These are phyloP conservation scores for Greenwoodochromis staneri DNA, from an alignment of 2,113 vertebrate species.

Conservation along the genomic window DNA sequence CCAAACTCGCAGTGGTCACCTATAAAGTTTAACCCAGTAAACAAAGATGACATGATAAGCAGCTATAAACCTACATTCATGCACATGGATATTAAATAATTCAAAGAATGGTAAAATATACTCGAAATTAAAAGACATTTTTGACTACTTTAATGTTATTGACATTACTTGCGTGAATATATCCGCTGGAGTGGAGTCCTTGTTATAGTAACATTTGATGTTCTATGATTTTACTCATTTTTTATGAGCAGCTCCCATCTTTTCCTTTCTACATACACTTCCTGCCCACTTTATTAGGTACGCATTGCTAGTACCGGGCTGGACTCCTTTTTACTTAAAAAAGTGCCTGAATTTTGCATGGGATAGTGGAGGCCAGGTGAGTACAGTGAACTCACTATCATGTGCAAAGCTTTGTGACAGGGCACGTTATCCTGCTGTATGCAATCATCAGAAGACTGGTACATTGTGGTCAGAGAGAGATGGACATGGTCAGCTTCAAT, in stretches of 20 bases:
- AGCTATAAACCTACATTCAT: background rate
- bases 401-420: background rate
- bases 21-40: background rate
- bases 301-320: background rate
- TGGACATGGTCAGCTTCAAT: background rate
- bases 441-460: background rate
- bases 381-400: background rate
- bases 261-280: background rate
- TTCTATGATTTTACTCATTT: background rate
- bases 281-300: background rate
- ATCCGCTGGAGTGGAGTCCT: background rate
- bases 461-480: background rate
- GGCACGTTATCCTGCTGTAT: background rate
- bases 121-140: background rate
- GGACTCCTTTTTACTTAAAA: background rate
- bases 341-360: background rate
- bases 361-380: background rate
- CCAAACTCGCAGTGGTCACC: background rate
- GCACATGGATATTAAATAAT: background rate
- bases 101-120: background rate
- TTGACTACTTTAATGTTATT: background rate
- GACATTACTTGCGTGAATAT: background rate
- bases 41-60: background rate
- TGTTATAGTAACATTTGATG: background rate
- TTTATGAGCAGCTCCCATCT: background rate